Evolutionary conservation across 1,140 invertebrate species (phyloP).

Genomic region (Maniola jurtina): DNA sequence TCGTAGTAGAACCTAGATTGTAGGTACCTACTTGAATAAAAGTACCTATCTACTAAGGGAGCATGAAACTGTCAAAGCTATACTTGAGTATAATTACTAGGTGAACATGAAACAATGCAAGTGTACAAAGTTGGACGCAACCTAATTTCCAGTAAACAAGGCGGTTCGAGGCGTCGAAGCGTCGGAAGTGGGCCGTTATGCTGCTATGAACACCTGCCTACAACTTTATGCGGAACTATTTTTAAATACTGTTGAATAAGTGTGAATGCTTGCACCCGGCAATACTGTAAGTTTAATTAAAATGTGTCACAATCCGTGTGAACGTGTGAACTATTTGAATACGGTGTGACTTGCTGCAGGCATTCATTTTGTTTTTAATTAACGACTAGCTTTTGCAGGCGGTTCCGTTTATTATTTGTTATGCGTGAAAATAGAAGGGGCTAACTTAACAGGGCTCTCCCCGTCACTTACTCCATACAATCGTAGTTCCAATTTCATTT

Average conservation of each 20-base stretch:
- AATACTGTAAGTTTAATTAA: constrained; percentile 6
- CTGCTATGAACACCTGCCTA: constrained; percentile 22
- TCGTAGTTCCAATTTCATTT: too few relatives aligned
- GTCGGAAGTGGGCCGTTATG: constrained; percentile 51
- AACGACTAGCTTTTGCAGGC: background rate
- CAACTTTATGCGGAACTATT: constrained; percentile 10
- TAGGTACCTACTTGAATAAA: too few relatives aligned
- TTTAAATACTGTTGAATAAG: constrained; percentile 10
- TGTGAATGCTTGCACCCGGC: background rate
- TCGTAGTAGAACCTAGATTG: too few relatives aligned
- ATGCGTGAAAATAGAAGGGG: too few relatives aligned
- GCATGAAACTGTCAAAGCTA: too few relatives aligned
- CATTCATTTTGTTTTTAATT: constrained; percentile 5
- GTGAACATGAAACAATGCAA: constrained; percentile 18
- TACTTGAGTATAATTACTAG: background rate
- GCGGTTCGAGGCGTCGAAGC: constrained; percentile 39
- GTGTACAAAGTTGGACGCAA: constrained; percentile 24
- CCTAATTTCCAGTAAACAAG: constrained; percentile 30
- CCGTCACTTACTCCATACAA: too few relatives aligned
- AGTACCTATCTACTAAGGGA: too few relatives aligned
- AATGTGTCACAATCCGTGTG: background rate
- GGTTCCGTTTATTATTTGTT: background rate
- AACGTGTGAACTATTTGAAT: constrained; percentile 1
- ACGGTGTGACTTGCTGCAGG: background rate
- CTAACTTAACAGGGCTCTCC: too few relatives aligned